Base-by-base conservation (phyloP, 2,113 vertebrate genomes). In the Acanthisitta chloris region DNA sequence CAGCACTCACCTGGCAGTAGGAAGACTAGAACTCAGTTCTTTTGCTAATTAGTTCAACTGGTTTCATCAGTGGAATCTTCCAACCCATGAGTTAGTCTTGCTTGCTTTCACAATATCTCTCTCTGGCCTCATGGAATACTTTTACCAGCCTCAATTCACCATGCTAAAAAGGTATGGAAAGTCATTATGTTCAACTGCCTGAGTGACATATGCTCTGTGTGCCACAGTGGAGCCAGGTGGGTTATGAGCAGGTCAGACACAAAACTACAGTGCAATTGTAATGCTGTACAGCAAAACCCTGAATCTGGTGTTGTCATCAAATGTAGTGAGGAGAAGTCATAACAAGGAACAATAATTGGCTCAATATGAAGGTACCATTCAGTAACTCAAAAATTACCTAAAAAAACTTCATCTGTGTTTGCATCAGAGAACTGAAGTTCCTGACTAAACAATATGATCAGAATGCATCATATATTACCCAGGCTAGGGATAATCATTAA, bases 221-320 rank as follows among this genome's bases (percentile, higher is more conserved):
- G 31, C 46, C 31, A 8, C 0, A 0, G 46, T 49, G 55, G 29
- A 81, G 76, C 17, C 6, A 5, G n/a, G n/a, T 10, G 19, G 34
- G 13, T 46, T n/a, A 2, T 10, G 23, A 34, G 40, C 51, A 29
- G 25, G 10, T 23, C 29, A 12, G 38, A 17, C 36, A 26, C 48
- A 79, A 45, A 79, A 54, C 42, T 33, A 11, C 15, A 31, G 14
- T 31, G 31, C 8, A 57, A 2, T 8, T 45, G 21, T 38, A 85
- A 19, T 4, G 1, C 28, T 49, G 25, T 20, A 33, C 9, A 43
- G 45, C 69, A 70, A 23, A 48, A 25, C 15, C n/a, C 42, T 61
- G 24, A 7, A 18, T 15, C 17, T 34, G 17, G 14, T 48, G n/a
- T 9, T 19, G 25, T 6, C 15, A n/a, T 34, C 66, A 67, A 26